Evolutionary conservation across 2,888 invertebrate species (phyloP).

Genomic region (Galerucella nymphaeae): DNA sequence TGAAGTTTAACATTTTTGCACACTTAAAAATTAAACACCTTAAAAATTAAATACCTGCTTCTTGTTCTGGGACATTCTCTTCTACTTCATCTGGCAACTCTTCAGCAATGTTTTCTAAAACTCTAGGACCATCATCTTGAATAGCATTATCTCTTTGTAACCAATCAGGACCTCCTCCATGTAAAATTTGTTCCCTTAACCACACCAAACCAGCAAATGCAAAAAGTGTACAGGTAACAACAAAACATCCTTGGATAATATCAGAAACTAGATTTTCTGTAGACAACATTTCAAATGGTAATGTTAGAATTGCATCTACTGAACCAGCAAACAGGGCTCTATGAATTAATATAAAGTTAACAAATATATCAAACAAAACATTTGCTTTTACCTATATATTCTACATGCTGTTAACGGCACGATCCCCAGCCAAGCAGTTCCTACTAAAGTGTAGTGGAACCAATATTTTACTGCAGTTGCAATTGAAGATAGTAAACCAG

Average conservation of each 20-base stretch:
- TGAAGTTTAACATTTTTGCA: constrained; percentile 15
- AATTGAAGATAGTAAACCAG: constrained; percentile 89
- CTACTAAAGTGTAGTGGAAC: constrained; percentile 97
- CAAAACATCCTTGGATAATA: constrained; percentile 95
- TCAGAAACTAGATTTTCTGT: constrained; percentile 93
- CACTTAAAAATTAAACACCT: constrained; percentile 3
- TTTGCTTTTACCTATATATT: constrained; percentile 72
- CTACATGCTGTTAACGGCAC: constrained; percentile 97
- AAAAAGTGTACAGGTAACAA: constrained; percentile 94
- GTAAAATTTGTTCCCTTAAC: constrained; percentile 97
- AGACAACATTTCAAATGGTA: constrained; percentile 92
- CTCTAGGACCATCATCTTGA: constrained; percentile 59
- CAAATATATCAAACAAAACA: neutral
- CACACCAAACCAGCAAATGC: constrained; percentile 97
- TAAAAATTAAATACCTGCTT: constrained; percentile 29
- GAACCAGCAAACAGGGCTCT: constrained; percentile 92
- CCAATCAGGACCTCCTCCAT: constrained; percentile 98
- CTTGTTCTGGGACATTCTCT: constrained; percentile 50
- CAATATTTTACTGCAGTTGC: constrained; percentile 95
- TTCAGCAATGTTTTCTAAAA: constrained; percentile 59
- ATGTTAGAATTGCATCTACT: constrained; percentile 84
- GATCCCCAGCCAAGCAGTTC: constrained; percentile 96
- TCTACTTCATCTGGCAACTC: constrained; percentile 56
- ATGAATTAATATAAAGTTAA: constrained; percentile 8
- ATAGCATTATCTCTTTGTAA: constrained; percentile 79